Evolutionary conservation across 2,113 vertebrate species (phyloP), one percentile per base, ranked within the genome.

Genomic region (Willisornis vidua): DNA sequence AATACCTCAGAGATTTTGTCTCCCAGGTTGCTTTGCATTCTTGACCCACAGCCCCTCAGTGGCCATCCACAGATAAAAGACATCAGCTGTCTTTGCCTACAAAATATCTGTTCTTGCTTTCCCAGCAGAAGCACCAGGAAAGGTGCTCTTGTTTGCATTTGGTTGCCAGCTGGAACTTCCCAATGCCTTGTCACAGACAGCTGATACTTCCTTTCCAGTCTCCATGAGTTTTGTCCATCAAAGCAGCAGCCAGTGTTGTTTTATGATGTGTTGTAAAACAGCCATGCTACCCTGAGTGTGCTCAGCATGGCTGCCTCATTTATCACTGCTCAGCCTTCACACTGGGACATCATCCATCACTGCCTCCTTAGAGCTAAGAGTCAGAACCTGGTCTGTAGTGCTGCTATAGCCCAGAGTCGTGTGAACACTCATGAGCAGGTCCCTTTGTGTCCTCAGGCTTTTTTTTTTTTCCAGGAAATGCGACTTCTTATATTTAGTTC

Each of bases 291-390:
- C 75, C 95, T 43, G 54, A 62, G 90, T 62, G 87, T 89, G 82
- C 89, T 12, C 95, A 85, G 97, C 14, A 0, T 94, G 94, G 87
- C 86, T 80, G 61, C 84, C 80, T 85, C 94, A 91, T 96, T 97
- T 97, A 96, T 87, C 68, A 74, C 63, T 91, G 95, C 83, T 96
- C 94, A 85, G 86, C 87, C 93, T 97, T 97, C 94, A 95, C 58
- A 74, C 82, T 65, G 81, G 55, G 70, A 35, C 54, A 74, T 96
- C 97, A 96, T 96, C 95, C 97, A 95, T 97, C 97, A 97, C 91
- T 96, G 95, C 95, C 93, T 95, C 68, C 92, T 95, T 86, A 96
- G 92, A 85, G 25, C 75, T 26, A 31, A 66, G 76, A 93, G 65
- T 49, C 95, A 91, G 87, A 95, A 90, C 79, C 85, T 71, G 81